phyloP scores from a whole-genome alignment of 2,888 invertebrate species.

The Salpingus planirostris region DNA sequence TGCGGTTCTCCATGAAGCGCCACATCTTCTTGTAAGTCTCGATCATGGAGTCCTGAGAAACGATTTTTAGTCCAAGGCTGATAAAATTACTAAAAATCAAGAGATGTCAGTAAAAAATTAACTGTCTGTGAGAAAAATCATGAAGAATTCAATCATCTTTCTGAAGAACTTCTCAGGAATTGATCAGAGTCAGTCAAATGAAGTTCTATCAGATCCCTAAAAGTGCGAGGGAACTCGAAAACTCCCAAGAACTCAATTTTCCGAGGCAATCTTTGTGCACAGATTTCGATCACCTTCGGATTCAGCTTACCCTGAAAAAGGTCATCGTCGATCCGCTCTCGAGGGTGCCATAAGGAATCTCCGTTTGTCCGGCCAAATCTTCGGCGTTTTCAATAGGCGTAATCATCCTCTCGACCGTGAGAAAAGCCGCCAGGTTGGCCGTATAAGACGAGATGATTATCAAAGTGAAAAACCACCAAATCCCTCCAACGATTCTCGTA shows the following conservation, averaged over 20 bases:
- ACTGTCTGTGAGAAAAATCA: too few species aligned
- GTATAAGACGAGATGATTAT: constrained; percentile 89
- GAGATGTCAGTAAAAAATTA: too few species aligned
- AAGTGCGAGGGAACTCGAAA: too few species aligned
- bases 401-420: constrained; percentile 83
- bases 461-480: constrained; percentile 90
- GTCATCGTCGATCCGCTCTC: constrained; percentile 81
- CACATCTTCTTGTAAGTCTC: constrained; percentile 76
- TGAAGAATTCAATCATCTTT: too few species aligned
- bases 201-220: too few species aligned
- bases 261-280: too few species aligned
- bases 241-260: too few species aligned
- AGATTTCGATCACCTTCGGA: too few species aligned
- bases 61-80: too few species aligned
- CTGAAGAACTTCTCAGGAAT: too few species aligned
- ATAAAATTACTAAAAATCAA: too few species aligned
- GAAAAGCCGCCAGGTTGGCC: constrained; percentile 83
- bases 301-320: constrained; percentile 68
- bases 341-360: constrained; percentile 76
- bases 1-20: constrained; percentile 68
- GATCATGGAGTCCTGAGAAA: constrained; percentile 74
- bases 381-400: constrained; percentile 80
- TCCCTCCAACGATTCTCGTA: constrained; percentile 75
- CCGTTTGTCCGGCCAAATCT: constrained; percentile 71
- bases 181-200: too few species aligned